phyloP scores from a whole-genome alignment of 2,888 invertebrate species.

The Melieria picta region DNA sequence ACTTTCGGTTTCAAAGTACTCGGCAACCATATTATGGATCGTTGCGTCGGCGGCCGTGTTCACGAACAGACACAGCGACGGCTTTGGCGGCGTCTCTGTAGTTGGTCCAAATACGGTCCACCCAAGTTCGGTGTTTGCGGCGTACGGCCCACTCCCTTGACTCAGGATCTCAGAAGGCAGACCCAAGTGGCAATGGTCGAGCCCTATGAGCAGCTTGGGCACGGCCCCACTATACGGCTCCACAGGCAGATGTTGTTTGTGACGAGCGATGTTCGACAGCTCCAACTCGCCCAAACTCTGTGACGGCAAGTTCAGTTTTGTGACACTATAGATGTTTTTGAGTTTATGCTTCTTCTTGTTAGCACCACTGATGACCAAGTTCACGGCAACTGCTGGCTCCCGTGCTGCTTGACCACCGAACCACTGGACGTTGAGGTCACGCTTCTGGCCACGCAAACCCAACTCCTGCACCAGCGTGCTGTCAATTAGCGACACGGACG shows the following conservation, averaged over 20 bases:
- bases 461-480: constrained; percentile 25
- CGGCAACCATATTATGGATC: constrained; percentile 6
- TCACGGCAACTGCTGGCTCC: constrained; percentile 23
- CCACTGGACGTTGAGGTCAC: constrained; percentile 40
- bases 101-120: constrained; percentile 32
- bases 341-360: constrained; percentile 9
- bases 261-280: not conserved
- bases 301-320: constrained; percentile 33
- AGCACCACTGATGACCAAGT: constrained; percentile 27
- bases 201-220: constrained; percentile 33
- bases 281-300: constrained; percentile 29
- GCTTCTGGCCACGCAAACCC: constrained; percentile 33
- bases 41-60: constrained; percentile 13
- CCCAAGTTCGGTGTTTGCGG: constrained; percentile 33
- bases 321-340: constrained; percentile 30
- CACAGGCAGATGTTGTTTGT: constrained; percentile 18
- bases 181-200: constrained; percentile 37
- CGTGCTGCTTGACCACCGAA: constrained; percentile 33
- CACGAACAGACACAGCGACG: constrained; percentile 14
- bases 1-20: constrained; percentile 22
- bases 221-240: constrained; percentile 25
- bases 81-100: not conserved
- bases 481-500: constrained; percentile 26
- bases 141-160: constrained; percentile 23
- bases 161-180: constrained; percentile 26